Evolutionary conservation across 1,140 invertebrate species (phyloP), one percentile per base, ranked within the genome.

Genomic region (Meteorus sp.): DNA sequence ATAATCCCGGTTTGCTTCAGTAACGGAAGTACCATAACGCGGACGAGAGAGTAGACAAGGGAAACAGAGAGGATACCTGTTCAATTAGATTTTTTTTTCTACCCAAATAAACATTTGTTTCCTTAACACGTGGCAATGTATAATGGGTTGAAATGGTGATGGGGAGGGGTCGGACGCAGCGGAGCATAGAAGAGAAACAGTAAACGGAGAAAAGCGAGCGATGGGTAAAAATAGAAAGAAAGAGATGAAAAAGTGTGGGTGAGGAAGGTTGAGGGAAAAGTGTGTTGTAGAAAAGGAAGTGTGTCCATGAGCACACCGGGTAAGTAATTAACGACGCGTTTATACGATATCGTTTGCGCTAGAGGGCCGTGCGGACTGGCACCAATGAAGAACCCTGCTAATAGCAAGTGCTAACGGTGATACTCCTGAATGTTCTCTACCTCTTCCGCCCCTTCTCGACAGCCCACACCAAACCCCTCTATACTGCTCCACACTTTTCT

Each of bases 91-190:
- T 80, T 78, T 78, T 61, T 52, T 52, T n/a, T n/a, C n/a, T n/a
- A n/a, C n/a, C 17, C 76, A 78, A 78, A 80, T 79, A 80, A 80
- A 79, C 78, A 78, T 80, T 80, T 78, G 76, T 80, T 79, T 78
- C 78, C 75, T 79, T 80, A 80, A 80, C 77, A 79, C 77, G 74
- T 72, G 65, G 61, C 57, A 39, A 13, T 39, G 35, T 13, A n/a
- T 4, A 63, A 60, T 61, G 54, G 61, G 63, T 61, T 59, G 60
- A 61, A 43, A 59, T 23, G 44, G 50, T 53, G 56, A 52, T 13
- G 29, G 17, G 48, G 60, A 27, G 43, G 27, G 22, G 13, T 6
- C 41, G 51, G 15, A 11, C 15, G 33, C 33, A 25, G 43, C 20
- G n/a, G 41, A 15, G 2, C 11, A 27, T 9, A 57, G 19, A 17